Evolutionary conservation across 1,140 invertebrate genomes (phyloP).

Genomic region (Lutraria rhynchaena): DNA sequence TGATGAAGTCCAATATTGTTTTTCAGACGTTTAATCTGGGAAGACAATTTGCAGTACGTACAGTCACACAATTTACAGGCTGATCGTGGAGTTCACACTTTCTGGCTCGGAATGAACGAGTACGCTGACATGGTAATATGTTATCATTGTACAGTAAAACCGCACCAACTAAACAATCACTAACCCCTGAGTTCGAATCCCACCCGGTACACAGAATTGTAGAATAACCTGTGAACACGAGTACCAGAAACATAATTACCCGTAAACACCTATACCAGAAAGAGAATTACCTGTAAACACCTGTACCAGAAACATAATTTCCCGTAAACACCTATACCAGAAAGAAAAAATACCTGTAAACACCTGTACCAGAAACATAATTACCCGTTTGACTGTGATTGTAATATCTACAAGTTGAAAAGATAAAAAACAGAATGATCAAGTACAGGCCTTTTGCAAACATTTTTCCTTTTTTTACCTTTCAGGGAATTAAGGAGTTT

Average conservation of each 20-base stretch:
- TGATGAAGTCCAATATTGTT: neutral
- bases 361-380: too few relatives aligned
- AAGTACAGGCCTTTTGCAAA: neutral
- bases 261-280: too few relatives aligned
- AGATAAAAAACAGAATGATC: neutral
- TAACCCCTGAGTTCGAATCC: too few relatives aligned
- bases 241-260: too few relatives aligned
- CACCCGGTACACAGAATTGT: too few relatives aligned
- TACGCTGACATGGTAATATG: slow-evolving; percentile 79
- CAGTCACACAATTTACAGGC: slow-evolving; percentile 89
- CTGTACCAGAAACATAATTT: too few relatives aligned
- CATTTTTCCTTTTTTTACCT: neutral
- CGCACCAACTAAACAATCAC: too few relatives aligned
- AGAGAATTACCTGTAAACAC: too few relatives aligned
- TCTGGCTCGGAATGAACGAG: slow-evolving; percentile 79
- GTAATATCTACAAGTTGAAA: neutral
- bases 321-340: too few relatives aligned
- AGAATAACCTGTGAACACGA: too few relatives aligned
- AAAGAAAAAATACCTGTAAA: too few relatives aligned
- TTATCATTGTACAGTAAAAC: too few relatives aligned
- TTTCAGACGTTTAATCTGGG: slow-evolving; percentile 70
- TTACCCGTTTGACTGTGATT: neutral
- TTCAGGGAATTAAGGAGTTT: slow-evolving; percentile 67
- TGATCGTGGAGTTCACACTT: slow-evolving; percentile 84
- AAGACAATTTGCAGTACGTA: slow-evolving; percentile 83